Base-by-base conservation (phyloP, 1,140 invertebrate genomes). In the Neodiprion lecontei region DNA sequence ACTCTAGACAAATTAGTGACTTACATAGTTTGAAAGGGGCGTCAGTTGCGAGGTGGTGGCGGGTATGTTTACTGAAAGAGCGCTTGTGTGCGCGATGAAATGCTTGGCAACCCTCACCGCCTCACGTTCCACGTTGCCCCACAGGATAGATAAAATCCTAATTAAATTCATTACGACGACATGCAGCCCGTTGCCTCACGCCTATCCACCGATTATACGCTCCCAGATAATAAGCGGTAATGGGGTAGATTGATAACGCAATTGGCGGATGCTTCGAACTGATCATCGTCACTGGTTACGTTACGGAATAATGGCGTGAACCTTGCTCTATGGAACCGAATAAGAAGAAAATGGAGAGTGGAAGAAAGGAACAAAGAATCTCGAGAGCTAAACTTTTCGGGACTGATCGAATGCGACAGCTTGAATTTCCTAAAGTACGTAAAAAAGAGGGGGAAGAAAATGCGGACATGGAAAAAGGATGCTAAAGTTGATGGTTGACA, bases 141-240 rank as follows among this genome's bases (percentile, higher is more conserved):
- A 61, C 53, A 61, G 53, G 53, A n/a, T 61, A 77, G 72, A 79
- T 78, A 75, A 75, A 76, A 72, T 76, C 61, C 74, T 77, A 76
- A 79, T 80, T 77, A 75, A 79, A 78, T 80, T 74, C 68, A 78
- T 80, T 79, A 75, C 40, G 66, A 68, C 48, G 69, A 68, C 79
- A 76, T 68, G 72, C 66, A 74, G 69, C 75, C 73, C 73, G 65
- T 72, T 68, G 73, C 21, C 50, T 67, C 67, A 69, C 28, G 5
- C 28, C 28, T 40, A 40, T 40, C 28, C 28, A 40, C 28, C 28
- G 28, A 40, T 61, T n/a, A 61, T 12, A 11, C 53, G 11, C 53
- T n/a, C 7, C 53, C 11, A n/a, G 53, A n/a, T 61, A 61, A 61
- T 61, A 61, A 61, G 1, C 53, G 53, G 11, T 61, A 61, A 61